A percentile compares a stretch with the other conserved stretches of the same genome.
Evolutionary conservation across 2,797 vertebrate genomes (phyloP).

Genomic region (Botia kubotai): DNA sequence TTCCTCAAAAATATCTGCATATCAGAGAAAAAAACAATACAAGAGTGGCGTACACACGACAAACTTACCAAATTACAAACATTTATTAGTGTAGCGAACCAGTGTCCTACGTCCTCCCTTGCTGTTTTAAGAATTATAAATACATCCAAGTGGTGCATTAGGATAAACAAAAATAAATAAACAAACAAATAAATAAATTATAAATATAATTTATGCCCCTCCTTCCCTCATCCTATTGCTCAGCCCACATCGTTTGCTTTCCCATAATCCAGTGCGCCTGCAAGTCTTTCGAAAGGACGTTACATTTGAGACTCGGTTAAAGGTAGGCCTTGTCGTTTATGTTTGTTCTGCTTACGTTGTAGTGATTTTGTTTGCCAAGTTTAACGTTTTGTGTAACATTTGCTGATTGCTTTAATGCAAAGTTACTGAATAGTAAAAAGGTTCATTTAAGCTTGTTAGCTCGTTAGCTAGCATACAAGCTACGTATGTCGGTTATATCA

Average conservation of each 20-base stretch:
- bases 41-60: not conserved
- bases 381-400: not conserved
- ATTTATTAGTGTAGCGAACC: not conserved
- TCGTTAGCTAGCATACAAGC: conserved; percentile 26
- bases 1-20: not conserved
- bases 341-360: not conserved
- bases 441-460: not conserved
- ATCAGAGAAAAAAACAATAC: not conserved
- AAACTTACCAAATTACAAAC: not conserved
- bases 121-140: too few relatives aligned
- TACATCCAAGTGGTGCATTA: too few relatives aligned
- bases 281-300: conserved; percentile 49
- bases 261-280: conserved; percentile 72
- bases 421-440: not conserved
- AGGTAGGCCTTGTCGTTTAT: conserved; percentile 66
- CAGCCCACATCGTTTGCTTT: conserved; percentile 31
- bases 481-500: conserved; percentile 9
- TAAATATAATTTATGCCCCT: not conserved
- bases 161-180: too few relatives aligned
- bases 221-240: not conserved
- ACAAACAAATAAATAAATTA: too few relatives aligned
- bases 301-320: conserved; percentile 64
- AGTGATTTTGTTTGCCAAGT: not conserved
- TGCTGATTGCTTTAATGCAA: not conserved
- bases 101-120: conserved; percentile 14